phyloP scores from a whole-genome alignment of 2,888 invertebrate species.

The Idaea aversata region DNA sequence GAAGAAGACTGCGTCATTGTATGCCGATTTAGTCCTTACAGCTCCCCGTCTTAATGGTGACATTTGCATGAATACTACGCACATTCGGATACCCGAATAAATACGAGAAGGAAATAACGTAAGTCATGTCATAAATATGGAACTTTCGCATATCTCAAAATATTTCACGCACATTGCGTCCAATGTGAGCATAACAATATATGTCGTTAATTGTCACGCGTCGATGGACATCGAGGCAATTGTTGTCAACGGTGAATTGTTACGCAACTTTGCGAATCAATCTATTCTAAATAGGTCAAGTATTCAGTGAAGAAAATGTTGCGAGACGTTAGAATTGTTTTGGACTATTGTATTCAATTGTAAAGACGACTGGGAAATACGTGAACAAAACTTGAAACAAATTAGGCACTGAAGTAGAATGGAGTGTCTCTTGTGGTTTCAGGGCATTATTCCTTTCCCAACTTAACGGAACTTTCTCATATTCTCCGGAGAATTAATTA shows the following conservation, averaged over 20 bases:
- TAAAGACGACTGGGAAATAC: slow-evolving; percentile 55
- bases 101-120: slow-evolving; percentile 1
- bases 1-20: not conserved
- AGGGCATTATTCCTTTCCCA: slow-evolving; percentile 51
- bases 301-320: slow-evolving; percentile 27
- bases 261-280: slow-evolving; percentile 40
- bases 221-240: slow-evolving; percentile 34
- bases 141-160: slow-evolving; percentile 34
- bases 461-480: slow-evolving; percentile 52
- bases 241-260: slow-evolving; percentile 34
- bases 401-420: slow-evolving; percentile 50
- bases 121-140: slow-evolving; percentile 22
- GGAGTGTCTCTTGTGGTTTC: slow-evolving; percentile 41
- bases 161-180: slow-evolving; percentile 29
- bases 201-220: slow-evolving; percentile 30
- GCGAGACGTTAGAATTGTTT: slow-evolving; percentile 31
- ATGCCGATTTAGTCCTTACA: not conserved
- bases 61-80: not conserved
- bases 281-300: slow-evolving; percentile 41
- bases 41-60: not conserved
- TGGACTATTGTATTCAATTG: slow-evolving; percentile 50
- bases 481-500: slow-evolving; percentile 60
- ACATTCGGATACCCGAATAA: not conserved
- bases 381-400: slow-evolving; percentile 59
- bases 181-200: slow-evolving; percentile 27